Evolutionary conservation across 2,113 vertebrate genomes (phyloP).

Genomic region (Ochotona curzoniae): DNA sequence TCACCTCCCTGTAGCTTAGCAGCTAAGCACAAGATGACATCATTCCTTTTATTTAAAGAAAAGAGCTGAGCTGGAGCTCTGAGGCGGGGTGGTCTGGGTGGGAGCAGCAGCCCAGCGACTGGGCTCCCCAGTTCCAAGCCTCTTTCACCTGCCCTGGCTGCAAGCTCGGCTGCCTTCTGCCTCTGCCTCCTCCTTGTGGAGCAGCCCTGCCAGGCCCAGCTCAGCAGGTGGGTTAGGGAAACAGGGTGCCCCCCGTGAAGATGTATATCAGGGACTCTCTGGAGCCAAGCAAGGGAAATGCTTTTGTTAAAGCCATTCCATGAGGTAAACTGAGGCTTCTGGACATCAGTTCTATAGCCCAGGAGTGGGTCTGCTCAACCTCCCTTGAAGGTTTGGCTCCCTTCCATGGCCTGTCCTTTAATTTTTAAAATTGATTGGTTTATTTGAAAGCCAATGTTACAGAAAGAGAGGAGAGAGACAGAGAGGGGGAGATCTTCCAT

Average conservation of each 20-base stretch:
- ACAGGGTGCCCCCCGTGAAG: not conserved
- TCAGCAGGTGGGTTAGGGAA: not conserved
- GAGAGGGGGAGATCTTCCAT: no score
- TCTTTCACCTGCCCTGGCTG: not conserved
- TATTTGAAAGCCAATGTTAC: no score
- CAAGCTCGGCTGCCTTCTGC: not conserved
- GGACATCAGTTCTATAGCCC: not conserved
- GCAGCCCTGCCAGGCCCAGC: not conserved
- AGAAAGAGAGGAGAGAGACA: no score
- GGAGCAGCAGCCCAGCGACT: slow-evolving; percentile 43
- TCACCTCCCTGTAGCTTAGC: slow-evolving; percentile 69
- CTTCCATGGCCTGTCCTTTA: not conserved
- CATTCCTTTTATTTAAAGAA: slow-evolving; percentile 82
- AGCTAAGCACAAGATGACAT: slow-evolving; percentile 67
- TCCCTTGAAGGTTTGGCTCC: not conserved
- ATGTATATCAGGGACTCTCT: not conserved
- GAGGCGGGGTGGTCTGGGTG: slow-evolving; percentile 47
- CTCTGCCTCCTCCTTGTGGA: not conserved
- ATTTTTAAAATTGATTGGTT: no score
- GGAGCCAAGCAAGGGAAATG: not conserved
- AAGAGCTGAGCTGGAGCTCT: slow-evolving; percentile 70
- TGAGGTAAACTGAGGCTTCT: slow-evolving; percentile 33
- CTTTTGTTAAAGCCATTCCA: not conserved
- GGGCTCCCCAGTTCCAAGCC: slow-evolving; percentile 10
- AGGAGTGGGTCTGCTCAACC: not conserved